Evolutionary conservation across 2,888 invertebrate genomes (phyloP), one percentile per base, ranked within the genome.

Genomic region (Eurois occulta): DNA sequence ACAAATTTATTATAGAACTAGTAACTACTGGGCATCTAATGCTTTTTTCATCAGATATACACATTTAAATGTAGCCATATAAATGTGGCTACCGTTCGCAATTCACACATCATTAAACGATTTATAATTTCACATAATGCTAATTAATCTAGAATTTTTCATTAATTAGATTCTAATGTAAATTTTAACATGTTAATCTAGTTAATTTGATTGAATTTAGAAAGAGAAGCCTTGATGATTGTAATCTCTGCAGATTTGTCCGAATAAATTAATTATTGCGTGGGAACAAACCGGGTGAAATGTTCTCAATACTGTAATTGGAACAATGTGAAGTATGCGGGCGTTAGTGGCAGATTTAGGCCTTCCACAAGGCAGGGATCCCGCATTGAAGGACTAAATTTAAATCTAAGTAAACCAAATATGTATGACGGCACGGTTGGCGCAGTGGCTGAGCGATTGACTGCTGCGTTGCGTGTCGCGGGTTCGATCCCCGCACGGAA

Each of bases 301-400:
- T 66, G 74, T 86, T 79, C 84, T 72, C 87, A 86, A 74, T 74
- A 66, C 87, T 84, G 13, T 70, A 58, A 16, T 74, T 72, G 72
- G 68, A 79, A 79, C 76, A 76, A 76, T 77, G 58, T 38, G 48
- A 13, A 18, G 55, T 48, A 83, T 71, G n/a, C 35, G 13, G 35
- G 18, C 41, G 32, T 28, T 16, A 62, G 35, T 18, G 35, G 43
- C 21, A 38, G 55, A 1, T 16, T 35, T 4, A 21, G 35, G 16
- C n/a, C 58, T 78, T 78, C 60, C 32, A 60, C 32, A 24, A 67
- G 11, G 11, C 16, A 35, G 24, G 7, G 16, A 24, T 18, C 0
- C 16, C 21, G n/a, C 0, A 16, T 24, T 74, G 18, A 21, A 8
- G 10, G 46, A 68, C 24, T 0, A 8, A 71, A 41, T 70, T 32